Conservation (phyloP, 2,888 invertebrate genomes). For the Scrobipalpa costella region DNA sequence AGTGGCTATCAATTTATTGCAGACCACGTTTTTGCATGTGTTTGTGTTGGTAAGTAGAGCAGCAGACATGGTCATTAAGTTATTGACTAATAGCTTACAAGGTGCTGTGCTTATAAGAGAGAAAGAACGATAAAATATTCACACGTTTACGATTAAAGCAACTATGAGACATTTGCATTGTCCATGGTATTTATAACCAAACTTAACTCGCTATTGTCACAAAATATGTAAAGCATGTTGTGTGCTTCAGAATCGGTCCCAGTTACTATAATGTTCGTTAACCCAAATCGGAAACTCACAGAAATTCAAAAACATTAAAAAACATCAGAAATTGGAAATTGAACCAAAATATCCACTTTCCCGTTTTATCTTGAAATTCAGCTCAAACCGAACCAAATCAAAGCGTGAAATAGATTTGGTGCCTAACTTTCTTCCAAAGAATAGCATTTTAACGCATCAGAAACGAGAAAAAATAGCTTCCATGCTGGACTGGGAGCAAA, state of each 20-base stretch:
- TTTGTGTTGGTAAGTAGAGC: slow-evolving; percentile 11
- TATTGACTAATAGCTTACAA: slow-evolving; percentile 12
- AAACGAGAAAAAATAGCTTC: no score
- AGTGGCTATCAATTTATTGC: slow-evolving; percentile 8
- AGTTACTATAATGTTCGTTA: no score
- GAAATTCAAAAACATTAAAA: no score
- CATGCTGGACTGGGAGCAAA: no score
- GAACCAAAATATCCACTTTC: no score
- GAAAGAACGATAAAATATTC: not conserved
- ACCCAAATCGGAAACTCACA: no score
- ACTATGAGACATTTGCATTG: not conserved
- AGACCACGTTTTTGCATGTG: not conserved
- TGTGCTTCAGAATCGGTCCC: not conserved
- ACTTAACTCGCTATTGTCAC: not conserved
- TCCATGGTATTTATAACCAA: not conserved
- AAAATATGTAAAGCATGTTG: not conserved
- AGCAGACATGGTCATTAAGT: slow-evolving; percentile 12
- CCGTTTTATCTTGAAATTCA: no score
- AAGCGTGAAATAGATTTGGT: no score
- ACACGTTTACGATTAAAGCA: not conserved
- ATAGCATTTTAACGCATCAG: no score
- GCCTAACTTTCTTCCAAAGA: no score
- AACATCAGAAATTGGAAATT: no score
- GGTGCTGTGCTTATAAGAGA: not conserved
- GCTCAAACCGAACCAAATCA: no score